These are phyloP conservation scores for Isichthys henryi DNA, from an alignment of 2,113 vertebrate genomes.

Conservation along the genomic window DNA sequence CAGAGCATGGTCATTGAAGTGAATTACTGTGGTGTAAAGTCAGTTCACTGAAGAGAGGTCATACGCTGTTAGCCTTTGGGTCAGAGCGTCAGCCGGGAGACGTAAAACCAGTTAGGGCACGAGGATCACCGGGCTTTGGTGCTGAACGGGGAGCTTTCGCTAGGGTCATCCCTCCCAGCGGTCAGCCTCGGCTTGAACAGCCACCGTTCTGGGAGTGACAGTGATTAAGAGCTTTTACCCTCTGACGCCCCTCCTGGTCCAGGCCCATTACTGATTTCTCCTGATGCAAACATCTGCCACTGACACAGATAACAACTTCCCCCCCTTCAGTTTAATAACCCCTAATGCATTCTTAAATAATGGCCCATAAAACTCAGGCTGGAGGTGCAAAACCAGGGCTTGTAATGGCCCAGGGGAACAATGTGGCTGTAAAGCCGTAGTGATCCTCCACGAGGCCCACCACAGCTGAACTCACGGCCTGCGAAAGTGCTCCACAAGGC, in stretches of 20 bases:
- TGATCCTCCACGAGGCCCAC: not conserved
- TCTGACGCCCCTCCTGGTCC: not conserved
- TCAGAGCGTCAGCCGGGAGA: not conserved
- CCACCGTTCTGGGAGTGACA: too few species aligned
- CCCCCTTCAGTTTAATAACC: slow-evolving; percentile 14
- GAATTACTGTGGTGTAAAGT: not conserved
- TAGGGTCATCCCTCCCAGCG: not conserved
- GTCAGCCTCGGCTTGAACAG: not conserved
- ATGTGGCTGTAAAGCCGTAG: slow-evolving; percentile 22
- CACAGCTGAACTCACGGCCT: slow-evolving; percentile 20
- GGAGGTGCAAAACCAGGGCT: slow-evolving; percentile 19
- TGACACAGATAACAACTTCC: not conserved
- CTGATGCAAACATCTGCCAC: slow-evolving; percentile 24
- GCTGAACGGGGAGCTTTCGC: not conserved
- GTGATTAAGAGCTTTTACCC: not conserved
- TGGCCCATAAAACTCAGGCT: slow-evolving; percentile 19
- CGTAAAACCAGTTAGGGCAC: not conserved
- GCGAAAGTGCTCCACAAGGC: slow-evolving; percentile 6
- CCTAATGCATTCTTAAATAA: slow-evolving; percentile 24
- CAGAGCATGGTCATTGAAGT: not conserved
- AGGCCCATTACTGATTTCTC: not conserved
- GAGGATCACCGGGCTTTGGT: not conserved
- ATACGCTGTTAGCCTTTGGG: not conserved
- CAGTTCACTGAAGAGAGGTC: not conserved
- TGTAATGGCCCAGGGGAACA: slow-evolving; percentile 14